These are phyloP conservation scores for Polymixis flavicincta DNA, from an alignment of 2,888 invertebrate species.

Conservation along the genomic window DNA sequence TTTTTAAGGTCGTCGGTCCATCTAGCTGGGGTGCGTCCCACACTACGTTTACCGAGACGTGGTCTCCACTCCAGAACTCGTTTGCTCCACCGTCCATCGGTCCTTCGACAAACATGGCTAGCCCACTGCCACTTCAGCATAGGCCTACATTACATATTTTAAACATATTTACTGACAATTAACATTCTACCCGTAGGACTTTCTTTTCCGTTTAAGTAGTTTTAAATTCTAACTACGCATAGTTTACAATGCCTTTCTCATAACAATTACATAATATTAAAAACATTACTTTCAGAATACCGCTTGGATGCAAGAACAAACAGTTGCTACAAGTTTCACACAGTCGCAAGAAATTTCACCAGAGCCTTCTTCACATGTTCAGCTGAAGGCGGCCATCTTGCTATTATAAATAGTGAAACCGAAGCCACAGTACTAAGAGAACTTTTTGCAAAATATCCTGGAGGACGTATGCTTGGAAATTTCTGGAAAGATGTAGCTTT, in stretches of 20 bases:
- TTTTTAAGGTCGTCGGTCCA: no score
- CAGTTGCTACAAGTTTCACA: conserved; percentile 80
- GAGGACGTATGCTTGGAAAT: conserved; percentile 49
- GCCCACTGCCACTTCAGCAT: no score
- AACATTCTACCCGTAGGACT: no score
- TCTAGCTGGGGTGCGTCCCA: no score
- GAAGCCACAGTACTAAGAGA: conserved; percentile 70
- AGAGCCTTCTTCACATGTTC: conserved; percentile 74
- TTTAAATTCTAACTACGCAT: neutral
- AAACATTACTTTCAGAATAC: conserved; percentile 69
- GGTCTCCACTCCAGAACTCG: no score
- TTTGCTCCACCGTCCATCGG: no score
- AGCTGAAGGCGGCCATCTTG: conserved; percentile 77
- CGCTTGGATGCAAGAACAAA: conserved; percentile 68
- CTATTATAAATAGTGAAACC: conserved; percentile 74
- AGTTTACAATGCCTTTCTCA: neutral
- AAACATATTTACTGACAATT: no score
- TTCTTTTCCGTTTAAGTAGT: no score
- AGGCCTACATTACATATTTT: no score
- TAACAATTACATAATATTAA: neutral
- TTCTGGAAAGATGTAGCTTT: conserved; percentile 65
- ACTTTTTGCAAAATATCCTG: conserved; percentile 66
- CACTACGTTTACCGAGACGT: no score
- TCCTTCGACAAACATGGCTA: no score
- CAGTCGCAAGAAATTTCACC: conserved; percentile 69